Base-by-base conservation (phyloP, 30 jellyfish, hydroid and myxozoan species). In the Pseudorhiza aurosa region DNA sequence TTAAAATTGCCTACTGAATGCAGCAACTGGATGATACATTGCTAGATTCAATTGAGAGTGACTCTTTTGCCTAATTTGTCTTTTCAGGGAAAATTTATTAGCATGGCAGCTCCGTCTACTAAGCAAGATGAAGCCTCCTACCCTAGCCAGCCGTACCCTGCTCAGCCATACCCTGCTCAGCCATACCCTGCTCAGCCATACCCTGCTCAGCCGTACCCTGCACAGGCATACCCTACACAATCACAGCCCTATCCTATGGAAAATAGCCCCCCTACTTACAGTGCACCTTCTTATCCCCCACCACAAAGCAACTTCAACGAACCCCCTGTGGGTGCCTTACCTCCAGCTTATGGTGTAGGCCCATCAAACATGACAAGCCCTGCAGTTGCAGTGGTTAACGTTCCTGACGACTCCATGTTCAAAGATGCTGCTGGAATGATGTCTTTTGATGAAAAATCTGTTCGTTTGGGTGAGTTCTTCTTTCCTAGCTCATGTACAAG, bases 191-290 rank as follows among this genome's bases (percentile, higher is more conserved):
- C 39, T 56, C 77, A 64, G 24, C 58, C 77, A 6, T 64, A 64
- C 35, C 77, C 77, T 8, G 17, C 77, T 3, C 77, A 64, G 31
- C 77, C 77, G 2, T 64, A 64, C 14, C 77, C 58, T 31, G 51
- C 40, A 2, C 35, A 11, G 12, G 27, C 75, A 1, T 11, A 64
- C 15, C 58, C 58, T n/a, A 8, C n/a, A 1, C 77, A 58, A 64
- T 7, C 77, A 31, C 36, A 12, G n/a, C 14, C 60, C 14, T 33
- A n/a, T 53, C 24, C 3, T 21, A 4, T 36, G 6, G 35, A 33
- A 15, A 53, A 21, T 36, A 14, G 19, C 2, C 67, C 67, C 67
- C 67, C 67, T 8, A 36, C 67, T 12, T 53, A 53, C 24, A 19
- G 35, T 53, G 36, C 67, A 7, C 9, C 67, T 4, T 7, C 62